A percentile compares a stretch with the other conserved stretches of the same genome.
These are phyloP conservation scores for Steinernema khuongi DNA, from an alignment of 1,140 invertebrate genomes.

Conservation along the genomic window DNA sequence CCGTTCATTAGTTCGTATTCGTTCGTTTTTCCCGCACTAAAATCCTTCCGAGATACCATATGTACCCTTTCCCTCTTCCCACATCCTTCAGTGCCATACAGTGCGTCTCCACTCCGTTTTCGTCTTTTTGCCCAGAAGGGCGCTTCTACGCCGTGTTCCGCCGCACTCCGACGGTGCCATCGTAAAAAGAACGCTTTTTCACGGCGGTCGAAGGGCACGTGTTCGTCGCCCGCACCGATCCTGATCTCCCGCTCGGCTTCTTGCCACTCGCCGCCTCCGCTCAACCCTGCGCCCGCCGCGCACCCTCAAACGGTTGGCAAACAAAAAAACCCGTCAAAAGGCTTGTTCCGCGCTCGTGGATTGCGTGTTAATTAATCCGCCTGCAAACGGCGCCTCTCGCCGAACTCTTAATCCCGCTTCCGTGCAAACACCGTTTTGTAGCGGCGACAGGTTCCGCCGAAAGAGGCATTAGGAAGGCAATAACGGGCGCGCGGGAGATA, in stretches of 20 bases:
- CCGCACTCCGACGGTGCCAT: not conserved
- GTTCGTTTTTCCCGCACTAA: no score
- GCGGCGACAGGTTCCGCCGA: not conserved
- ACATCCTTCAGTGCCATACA: no score
- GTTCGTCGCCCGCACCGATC: not conserved
- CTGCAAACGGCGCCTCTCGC: not conserved
- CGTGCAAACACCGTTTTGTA: not conserved
- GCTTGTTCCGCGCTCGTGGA: not conserved
- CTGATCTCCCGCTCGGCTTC: not conserved
- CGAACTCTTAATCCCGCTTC: not conserved
- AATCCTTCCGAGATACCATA: no score
- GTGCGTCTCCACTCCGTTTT: not conserved
- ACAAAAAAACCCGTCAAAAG: not conserved
- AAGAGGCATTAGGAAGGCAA: not conserved
- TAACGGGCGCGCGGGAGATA: not conserved
- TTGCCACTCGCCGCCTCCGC: not conserved
- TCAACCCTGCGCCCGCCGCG: not conserved
- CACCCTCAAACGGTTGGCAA: slow-evolving; percentile 2
- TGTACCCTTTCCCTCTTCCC: no score
- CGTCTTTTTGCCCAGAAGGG: not conserved
- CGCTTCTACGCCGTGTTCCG: not conserved
- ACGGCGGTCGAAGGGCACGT: not conserved
- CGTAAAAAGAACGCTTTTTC: not conserved
- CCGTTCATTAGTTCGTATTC: no score
- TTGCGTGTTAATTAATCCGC: slow-evolving; percentile 12